Evolutionary conservation across 2,797 vertebrate genomes (phyloP).

Genomic region (Gila robusta): DNA sequence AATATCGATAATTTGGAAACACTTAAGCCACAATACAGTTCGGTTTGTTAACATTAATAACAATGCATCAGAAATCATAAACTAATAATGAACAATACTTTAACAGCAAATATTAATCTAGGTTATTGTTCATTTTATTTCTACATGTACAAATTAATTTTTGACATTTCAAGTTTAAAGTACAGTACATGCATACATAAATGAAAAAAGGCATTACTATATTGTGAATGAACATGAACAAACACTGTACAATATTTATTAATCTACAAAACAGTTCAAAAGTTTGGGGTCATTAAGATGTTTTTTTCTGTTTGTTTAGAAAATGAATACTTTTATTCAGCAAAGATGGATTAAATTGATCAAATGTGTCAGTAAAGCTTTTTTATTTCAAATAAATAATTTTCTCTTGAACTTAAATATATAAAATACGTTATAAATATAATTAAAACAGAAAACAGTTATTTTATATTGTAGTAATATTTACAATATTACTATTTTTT

Average conservation of each 20-base stretch:
- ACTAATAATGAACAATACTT: conserved; percentile 3
- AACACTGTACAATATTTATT: neutral
- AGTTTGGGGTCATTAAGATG: neutral
- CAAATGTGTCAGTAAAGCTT: neutral
- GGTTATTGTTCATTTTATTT: neutral
- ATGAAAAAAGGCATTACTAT: neutral
- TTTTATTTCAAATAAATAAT: neutral
- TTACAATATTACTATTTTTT: neutral
- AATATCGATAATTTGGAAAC: conserved; percentile 13
- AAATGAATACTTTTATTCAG: neutral
- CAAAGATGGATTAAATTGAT: neutral
- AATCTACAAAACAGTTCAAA: neutral
- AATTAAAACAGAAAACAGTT: neutral
- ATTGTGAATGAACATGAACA: neutral
- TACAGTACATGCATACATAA: neutral
- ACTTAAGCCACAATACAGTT: conserved; percentile 7
- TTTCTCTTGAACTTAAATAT: neutral
- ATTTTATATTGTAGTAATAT: neutral
- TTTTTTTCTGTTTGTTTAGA: neutral
- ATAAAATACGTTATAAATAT: neutral
- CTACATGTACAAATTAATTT: too few species aligned
- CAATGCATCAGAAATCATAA: neutral
- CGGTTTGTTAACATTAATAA: neutral
- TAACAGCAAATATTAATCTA: neutral
- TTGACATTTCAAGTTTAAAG: neutral